Percentiles rank a stretch among this genome's conserved stretches.
Conservation (phyloP, 2,113 vertebrate species). For the Platichthys flesus region DNA sequence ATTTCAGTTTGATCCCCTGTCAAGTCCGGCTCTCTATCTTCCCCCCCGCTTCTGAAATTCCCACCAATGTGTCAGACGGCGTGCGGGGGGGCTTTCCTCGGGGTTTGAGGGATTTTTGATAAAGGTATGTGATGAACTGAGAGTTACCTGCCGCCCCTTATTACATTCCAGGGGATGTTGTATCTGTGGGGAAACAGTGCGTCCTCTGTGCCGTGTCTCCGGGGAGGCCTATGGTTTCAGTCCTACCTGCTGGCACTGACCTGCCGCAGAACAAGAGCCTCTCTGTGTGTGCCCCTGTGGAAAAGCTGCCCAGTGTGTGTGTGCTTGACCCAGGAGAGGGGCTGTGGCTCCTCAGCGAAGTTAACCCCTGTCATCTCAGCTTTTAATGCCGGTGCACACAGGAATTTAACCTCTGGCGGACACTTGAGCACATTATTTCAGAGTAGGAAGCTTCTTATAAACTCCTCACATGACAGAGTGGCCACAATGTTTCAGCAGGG, state of each 20-base stretch:
- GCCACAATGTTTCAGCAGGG: background rate
- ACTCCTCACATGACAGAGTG: background rate
- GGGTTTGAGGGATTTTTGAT: constrained; percentile 70
- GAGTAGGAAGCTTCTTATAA: constrained; percentile 2
- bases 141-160: constrained; percentile 73
- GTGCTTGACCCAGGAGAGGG: constrained; percentile 60
- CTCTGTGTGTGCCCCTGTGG: constrained; percentile 68
- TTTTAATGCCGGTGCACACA: constrained; percentile 47
- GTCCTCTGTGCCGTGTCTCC: constrained; percentile 75
- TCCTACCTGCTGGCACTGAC: constrained; percentile 68
- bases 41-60: constrained; percentile 45
- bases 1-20: constrained; percentile 43
- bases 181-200: constrained; percentile 70
- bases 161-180: constrained; percentile 76
- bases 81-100: constrained; percentile 59
- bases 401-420: constrained; percentile 51
- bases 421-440: background rate
- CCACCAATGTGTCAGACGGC: constrained; percentile 61
- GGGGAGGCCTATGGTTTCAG: constrained; percentile 71
- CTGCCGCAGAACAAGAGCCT: constrained; percentile 71
- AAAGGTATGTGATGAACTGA: constrained; percentile 75
- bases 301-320: constrained; percentile 60
- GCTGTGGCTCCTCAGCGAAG: constrained; percentile 49
- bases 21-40: constrained; percentile 26
- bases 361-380: constrained; percentile 65